These are phyloP conservation scores for Pao palembangensis DNA, from an alignment of 2,113 vertebrate species.

Conservation along the genomic window DNA sequence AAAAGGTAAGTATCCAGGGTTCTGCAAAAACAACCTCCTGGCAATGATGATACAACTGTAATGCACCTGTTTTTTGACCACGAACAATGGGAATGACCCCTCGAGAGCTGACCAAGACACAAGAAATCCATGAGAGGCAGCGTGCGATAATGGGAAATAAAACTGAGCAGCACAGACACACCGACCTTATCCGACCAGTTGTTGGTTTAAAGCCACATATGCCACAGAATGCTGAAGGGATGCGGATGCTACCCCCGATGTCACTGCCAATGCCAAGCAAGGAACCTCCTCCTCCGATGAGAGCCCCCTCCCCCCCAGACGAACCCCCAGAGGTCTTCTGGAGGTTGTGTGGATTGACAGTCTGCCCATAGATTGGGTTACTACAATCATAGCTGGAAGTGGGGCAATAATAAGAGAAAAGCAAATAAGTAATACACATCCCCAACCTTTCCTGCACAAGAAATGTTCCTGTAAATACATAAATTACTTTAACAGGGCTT, in stretches of 20 bases:
- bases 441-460: neutral
- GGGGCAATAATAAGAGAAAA: neutral
- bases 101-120: slow-evolving; percentile 43
- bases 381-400: slow-evolving; percentile 74
- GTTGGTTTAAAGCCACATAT: slow-evolving; percentile 74
- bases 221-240: slow-evolving; percentile 76
- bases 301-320: slow-evolving; percentile 72
- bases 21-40: neutral
- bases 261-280: slow-evolving; percentile 73
- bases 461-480: neutral
- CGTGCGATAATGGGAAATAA: neutral
- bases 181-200: slow-evolving; percentile 63
- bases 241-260: slow-evolving; percentile 69
- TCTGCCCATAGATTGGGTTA: slow-evolving; percentile 77
- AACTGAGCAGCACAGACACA: neutral
- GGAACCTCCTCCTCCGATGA: slow-evolving; percentile 71
- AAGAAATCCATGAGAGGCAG: neutral
- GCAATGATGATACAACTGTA: neutral
- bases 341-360: slow-evolving; percentile 66
- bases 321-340: slow-evolving; percentile 76
- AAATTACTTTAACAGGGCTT: slow-evolving; percentile 82
- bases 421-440: neutral
- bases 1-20: neutral
- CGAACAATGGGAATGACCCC: slow-evolving; percentile 24
- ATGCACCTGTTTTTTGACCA: slow-evolving; percentile 69